These are phyloP conservation scores for Rhimphoctona megacephalus DNA, from an alignment of 2,888 invertebrate genomes.

Conservation along the genomic window DNA sequence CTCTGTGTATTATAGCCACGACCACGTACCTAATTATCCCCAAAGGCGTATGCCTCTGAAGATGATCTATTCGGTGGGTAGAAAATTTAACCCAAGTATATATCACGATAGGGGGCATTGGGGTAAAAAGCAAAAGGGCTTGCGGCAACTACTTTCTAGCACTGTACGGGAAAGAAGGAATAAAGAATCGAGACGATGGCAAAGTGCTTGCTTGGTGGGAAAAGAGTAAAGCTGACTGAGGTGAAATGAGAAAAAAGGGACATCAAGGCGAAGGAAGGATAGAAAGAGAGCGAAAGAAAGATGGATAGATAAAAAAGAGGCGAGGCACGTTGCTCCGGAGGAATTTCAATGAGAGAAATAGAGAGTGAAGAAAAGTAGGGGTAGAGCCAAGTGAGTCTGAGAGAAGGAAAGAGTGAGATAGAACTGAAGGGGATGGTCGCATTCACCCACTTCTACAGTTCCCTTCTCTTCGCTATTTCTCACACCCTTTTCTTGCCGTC, in stretches of 20 bases:
- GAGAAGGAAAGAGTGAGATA: slow-evolving; percentile 25
- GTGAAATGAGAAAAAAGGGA: slow-evolving; percentile 41
- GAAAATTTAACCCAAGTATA: slow-evolving; percentile 71
- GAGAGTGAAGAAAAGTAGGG: slow-evolving; percentile 70
- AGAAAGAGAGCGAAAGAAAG: slow-evolving; percentile 15
- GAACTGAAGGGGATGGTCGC: slow-evolving; percentile 58
- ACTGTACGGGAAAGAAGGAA: slow-evolving; percentile 54
- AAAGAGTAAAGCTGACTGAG: slow-evolving; percentile 55
- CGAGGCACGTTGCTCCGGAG: slow-evolving; percentile 72
- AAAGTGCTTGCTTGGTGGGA: slow-evolving; percentile 58
- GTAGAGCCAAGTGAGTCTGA: slow-evolving; percentile 44
- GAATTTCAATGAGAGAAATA: slow-evolving; percentile 80
- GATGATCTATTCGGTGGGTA: slow-evolving; percentile 82
- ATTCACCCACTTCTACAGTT: slow-evolving; percentile 60
- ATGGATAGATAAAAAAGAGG: slow-evolving; percentile 63
- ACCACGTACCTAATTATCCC: slow-evolving; percentile 83
- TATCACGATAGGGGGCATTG: slow-evolving; percentile 35
- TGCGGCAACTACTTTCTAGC: slow-evolving; percentile 48
- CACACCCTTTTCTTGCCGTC: slow-evolving; percentile 71
- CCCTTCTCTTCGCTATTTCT: slow-evolving; percentile 61
- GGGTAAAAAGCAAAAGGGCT: slow-evolving; percentile 55
- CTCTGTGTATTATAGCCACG: slow-evolving; percentile 70
- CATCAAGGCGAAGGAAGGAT: slow-evolving; percentile 47
- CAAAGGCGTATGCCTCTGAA: slow-evolving; percentile 79
- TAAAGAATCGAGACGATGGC: slow-evolving; percentile 65